Evolutionary conservation across 2,113 vertebrate genomes (phyloP), one percentile per base, ranked within the genome.

Genomic region (Micronycteris hirsuta): DNA sequence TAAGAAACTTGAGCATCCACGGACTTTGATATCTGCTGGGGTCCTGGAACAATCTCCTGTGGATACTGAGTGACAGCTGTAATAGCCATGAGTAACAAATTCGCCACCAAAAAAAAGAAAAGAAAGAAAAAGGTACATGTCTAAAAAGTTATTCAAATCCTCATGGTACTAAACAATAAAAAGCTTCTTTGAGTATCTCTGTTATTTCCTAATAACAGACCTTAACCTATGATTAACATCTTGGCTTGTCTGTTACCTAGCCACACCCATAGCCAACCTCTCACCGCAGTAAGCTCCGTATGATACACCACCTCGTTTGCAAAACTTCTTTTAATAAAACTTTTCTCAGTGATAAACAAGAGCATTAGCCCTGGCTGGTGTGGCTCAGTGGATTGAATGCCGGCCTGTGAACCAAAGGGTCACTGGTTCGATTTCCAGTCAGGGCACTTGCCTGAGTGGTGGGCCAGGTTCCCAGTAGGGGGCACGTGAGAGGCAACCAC

Each of bases 101-200:
- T 86, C 26, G 71, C 31, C 65, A 71, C 56, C 10, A 61, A 24
- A 52, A 24, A 24, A 36, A 22, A 20, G 52, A 49, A 70, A 84
- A 65, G 13, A 10, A 49, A 49, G 12, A 49, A 70, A 84, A 65
- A 24, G 65, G 94, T 65, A 85, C 89, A 97, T 83, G 98, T 96
- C 93, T 97, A 97, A 97, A 97, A 96, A 98, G 93, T 97, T 98
- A 94, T 97, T 97, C 73, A 56, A 96, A 97, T 91, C 88, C 89
- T 97, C 89, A 89, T 83, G 86, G 91, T 96, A 96, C 98, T 96
- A 97, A 97, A 96, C 84, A 95, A 89, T 76, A 92, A 98, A 98
- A 96, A 92, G 74, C 70, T 97, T 97, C 97, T 95, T 93, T 90
- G 87, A 47, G 70, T 95, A 98, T 81, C 84, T 97, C 86, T 82